Conservation (phyloP, 1,140 invertebrate genomes). For the Bombus superbus region DNA sequence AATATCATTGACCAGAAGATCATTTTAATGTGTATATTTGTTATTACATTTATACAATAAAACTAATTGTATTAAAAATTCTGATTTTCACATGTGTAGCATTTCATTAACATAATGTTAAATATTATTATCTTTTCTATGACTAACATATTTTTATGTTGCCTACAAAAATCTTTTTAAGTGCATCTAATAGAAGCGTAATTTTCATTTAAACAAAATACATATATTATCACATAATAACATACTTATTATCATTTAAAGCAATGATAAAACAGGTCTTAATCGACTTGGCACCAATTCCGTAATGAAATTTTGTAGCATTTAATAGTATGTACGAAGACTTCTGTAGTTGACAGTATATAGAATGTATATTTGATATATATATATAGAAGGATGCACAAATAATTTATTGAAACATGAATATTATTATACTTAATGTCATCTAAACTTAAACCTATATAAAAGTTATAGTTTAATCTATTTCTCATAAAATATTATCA, state of each 20-base stretch:
- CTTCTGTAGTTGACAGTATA: not conserved
- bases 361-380: not conserved
- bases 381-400: not conserved
- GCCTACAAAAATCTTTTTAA: not conserved
- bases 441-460: not conserved
- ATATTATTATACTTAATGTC: conserved; percentile 12
- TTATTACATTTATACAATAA: not conserved
- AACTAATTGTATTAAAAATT: not conserved
- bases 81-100: no score
- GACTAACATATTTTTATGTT: not conserved
- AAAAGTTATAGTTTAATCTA: conserved; percentile 15
- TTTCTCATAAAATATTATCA: conserved; percentile 7
- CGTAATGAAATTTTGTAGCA: not conserved
- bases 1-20: not conserved
- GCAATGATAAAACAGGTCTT: no score
- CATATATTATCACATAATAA: not conserved
- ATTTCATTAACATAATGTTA: no score
- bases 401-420: conserved; percentile 21
- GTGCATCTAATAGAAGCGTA: not conserved
- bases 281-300: not conserved
- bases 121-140: not conserved
- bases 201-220: not conserved
- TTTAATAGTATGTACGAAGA: not conserved
- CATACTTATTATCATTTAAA: not conserved
- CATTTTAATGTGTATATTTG: not conserved